A percentile compares a stretch with the other conserved stretches of the same genome.
Conservation (phyloP, 2,888 invertebrate genomes). For the Hyles lineata region DNA sequence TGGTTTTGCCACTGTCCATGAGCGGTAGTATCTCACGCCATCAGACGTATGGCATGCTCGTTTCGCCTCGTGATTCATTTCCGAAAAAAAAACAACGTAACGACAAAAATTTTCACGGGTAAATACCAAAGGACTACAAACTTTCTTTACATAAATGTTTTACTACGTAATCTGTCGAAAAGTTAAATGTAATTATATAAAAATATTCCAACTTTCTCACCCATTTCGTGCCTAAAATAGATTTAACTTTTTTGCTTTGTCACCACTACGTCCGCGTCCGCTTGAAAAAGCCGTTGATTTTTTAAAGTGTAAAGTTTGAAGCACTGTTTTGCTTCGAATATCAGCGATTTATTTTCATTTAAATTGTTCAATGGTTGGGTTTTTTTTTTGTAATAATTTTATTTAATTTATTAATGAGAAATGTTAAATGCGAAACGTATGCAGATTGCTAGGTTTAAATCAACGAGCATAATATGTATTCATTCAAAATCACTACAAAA, state of each 20-base stretch:
- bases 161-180: no score
- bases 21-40: no score
- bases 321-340: background rate
- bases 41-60: no score
- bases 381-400: no score
- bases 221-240: background rate
- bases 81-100: no score
- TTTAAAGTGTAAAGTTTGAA: conserved; percentile 8
- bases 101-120: background rate
- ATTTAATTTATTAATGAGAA: no score
- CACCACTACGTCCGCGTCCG: background rate
- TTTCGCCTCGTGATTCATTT: no score
- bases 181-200: background rate
- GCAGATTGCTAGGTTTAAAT: no score
- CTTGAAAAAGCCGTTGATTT: background rate
- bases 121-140: background rate
- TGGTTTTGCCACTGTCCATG: no score
- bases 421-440: no score
- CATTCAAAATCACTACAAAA: no score
- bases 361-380: background rate
- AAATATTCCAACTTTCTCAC: background rate
- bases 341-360: background rate
- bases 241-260: conserved; percentile 3
- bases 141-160: background rate
- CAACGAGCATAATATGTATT: no score